Conservation (phyloP, 23 tunicate species). For the Trididemnum clinides region DNA sequence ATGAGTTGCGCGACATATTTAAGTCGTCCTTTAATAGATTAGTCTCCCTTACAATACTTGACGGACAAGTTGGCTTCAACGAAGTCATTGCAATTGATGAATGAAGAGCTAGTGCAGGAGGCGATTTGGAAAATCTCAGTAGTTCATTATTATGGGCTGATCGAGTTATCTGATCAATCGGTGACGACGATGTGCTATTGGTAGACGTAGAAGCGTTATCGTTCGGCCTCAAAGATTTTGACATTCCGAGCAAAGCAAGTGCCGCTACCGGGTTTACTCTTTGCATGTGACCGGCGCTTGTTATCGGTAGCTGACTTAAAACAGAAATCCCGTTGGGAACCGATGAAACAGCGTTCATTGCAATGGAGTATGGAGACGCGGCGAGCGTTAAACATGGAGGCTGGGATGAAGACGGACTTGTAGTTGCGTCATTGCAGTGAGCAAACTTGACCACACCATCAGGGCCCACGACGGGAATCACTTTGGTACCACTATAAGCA, state of each 20-base stretch:
- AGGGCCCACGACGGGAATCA: neutral
- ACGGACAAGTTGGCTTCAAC: too few relatives aligned
- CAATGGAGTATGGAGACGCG: neutral
- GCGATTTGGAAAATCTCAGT: too few relatives aligned
- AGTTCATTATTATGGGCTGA: too few relatives aligned
- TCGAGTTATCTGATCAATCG: neutral
- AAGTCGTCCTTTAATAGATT: neutral
- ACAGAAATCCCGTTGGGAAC: neutral
- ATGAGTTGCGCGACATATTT: neutral
- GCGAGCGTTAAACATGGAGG: neutral
- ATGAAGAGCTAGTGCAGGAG: too few relatives aligned
- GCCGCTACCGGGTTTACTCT: slow-evolving; percentile 32
- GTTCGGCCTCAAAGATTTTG: slow-evolving; percentile 9
- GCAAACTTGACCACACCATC: slow-evolving; percentile 19
- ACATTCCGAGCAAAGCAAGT: slow-evolving; percentile 40
- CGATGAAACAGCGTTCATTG: neutral
- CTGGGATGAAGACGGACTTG: neutral
- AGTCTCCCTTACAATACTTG: too few relatives aligned
- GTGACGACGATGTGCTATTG: neutral
- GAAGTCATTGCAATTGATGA: too few relatives aligned
- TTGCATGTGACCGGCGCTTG: neutral
- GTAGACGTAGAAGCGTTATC: slow-evolving; percentile 18
- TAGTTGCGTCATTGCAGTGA: neutral
- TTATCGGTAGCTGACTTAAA: neutral
- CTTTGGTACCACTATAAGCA: neutral